Conservation (phyloP, 53 echinoderm and acorn worm genomes). For the Echinarachnius parma region DNA sequence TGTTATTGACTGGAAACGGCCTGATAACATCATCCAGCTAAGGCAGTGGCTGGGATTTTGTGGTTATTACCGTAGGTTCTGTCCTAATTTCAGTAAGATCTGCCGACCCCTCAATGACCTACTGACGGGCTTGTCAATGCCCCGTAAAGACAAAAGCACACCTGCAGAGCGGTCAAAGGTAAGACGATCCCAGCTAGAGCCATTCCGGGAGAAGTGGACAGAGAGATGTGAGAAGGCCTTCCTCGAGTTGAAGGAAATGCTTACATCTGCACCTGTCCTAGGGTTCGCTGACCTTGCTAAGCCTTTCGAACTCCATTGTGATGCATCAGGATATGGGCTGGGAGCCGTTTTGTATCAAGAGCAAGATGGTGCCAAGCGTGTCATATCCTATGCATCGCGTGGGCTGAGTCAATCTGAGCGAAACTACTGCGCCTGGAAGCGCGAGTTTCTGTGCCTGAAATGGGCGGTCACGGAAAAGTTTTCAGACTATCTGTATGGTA, state of each 20-base stretch:
- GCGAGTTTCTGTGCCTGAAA: constrained; percentile 50
- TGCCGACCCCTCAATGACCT: constrained; percentile 17
- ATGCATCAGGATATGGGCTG: constrained; percentile 22
- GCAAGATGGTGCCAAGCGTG: constrained; percentile 15
- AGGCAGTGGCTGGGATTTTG: constrained; percentile 19
- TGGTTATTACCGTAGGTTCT: constrained; percentile 26
- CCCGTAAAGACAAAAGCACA: constrained; percentile 13
- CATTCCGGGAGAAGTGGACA: constrained; percentile 29
- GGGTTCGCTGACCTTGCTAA: constrained; percentile 17
- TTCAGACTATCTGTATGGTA: constrained; percentile 51
- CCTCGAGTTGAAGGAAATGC: not conserved
- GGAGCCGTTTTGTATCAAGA: constrained; percentile 27
- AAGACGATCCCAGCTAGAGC: constrained; percentile 15
- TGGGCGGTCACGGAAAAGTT: constrained; percentile 56
- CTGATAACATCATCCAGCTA: constrained; percentile 6
- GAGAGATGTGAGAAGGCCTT: constrained; percentile 25
- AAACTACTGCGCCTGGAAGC: constrained; percentile 32
- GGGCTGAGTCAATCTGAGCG: constrained; percentile 32
- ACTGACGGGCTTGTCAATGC: constrained; percentile 10
- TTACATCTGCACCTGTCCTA: constrained; percentile 18
- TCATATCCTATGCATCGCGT: constrained; percentile 26
- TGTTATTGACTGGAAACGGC: constrained; percentile 2
- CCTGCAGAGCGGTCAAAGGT: constrained; percentile 15
- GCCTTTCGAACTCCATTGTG: constrained; percentile 28
- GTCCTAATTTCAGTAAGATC: constrained; percentile 8